phyloP scores from a whole-genome alignment of 2,113 vertebrate genomes.

The Scolopax mira region DNA sequence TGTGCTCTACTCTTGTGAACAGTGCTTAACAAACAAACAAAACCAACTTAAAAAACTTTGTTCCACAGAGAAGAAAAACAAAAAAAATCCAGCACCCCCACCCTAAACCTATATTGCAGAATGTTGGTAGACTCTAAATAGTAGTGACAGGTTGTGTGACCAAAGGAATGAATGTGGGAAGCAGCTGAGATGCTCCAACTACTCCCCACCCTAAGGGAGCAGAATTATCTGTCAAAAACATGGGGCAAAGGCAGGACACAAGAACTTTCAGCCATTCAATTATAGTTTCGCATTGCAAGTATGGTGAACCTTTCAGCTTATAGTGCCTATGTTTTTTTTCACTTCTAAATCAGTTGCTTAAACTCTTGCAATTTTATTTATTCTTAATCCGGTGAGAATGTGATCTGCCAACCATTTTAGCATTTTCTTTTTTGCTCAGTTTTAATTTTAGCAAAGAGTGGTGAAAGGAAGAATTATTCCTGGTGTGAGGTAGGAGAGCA shows the following conservation, averaged over 20 bases:
- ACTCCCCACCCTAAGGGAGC: not conserved
- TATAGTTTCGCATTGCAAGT: not conserved
- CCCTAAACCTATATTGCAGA: not conserved
- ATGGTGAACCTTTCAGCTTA: not conserved
- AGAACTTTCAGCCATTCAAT: not conserved
- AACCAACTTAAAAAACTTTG: not conserved
- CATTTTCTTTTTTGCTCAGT: not conserved
- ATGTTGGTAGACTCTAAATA: not conserved
- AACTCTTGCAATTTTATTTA: not conserved
- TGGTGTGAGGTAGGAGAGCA: not conserved
- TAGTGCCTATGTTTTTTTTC: not conserved
- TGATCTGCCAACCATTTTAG: not conserved
- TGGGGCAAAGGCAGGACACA: not conserved
- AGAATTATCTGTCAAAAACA: not conserved
- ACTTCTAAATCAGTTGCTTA: not conserved
- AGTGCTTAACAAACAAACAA: not conserved
- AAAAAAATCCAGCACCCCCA: rapidly evolving
- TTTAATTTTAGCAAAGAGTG: not conserved
- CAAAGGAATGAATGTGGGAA: not conserved
- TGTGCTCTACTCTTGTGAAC: not conserved
- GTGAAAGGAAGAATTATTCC: not conserved
- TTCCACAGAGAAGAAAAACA: not conserved
- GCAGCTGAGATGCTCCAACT: not conserved
- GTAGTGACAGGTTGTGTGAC: not conserved
- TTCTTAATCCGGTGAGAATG: not conserved